A percentile compares a stretch with the other conserved stretches of the same genome.
Conservation (phyloP, 2,888 invertebrate species). For the Sussaba pulchella region DNA sequence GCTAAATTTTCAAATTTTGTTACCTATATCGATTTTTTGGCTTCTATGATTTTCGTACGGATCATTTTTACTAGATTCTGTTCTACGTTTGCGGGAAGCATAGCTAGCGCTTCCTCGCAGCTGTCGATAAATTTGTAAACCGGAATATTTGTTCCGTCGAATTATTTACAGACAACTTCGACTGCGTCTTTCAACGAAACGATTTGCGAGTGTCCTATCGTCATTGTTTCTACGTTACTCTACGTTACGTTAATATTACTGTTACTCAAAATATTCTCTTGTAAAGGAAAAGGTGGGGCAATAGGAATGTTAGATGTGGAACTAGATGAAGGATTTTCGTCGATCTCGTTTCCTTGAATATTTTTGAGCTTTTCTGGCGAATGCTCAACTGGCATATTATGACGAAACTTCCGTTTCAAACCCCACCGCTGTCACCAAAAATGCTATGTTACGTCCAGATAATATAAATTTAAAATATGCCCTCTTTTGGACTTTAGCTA, state of each 20-base stretch:
- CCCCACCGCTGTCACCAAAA: conserved; percentile 17
- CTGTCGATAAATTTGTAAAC: conserved; percentile 39
- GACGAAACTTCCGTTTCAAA: neutral
- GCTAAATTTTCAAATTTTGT: conserved; percentile 6
- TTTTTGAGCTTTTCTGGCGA: neutral
- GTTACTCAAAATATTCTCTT: neutral
- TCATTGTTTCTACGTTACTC: neutral
- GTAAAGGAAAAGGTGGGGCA: too few relatives aligned
- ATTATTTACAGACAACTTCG: conserved; percentile 30
- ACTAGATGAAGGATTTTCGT: too few relatives aligned
- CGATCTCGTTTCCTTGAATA: too few relatives aligned
- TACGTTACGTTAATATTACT: neutral
- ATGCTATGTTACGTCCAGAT: conserved; percentile 16
- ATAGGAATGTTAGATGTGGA: too few relatives aligned
- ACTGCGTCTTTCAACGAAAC: conserved; percentile 54
- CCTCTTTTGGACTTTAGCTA: too few relatives aligned
- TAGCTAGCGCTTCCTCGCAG: conserved; percentile 21
- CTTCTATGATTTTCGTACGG: conserved; percentile 28
- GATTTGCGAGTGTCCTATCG: conserved; percentile 35
- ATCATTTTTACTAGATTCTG: conserved; percentile 31
- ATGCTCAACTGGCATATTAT: conserved; percentile 3
- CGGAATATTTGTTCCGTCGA: conserved; percentile 48
- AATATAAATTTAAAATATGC: too few relatives aligned
- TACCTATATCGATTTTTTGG: conserved; percentile 17
- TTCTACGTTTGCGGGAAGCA: too few relatives aligned